Evolutionary conservation across 2,797 vertebrate species (phyloP).

Genomic region (Pelobates cultripes): DNA sequence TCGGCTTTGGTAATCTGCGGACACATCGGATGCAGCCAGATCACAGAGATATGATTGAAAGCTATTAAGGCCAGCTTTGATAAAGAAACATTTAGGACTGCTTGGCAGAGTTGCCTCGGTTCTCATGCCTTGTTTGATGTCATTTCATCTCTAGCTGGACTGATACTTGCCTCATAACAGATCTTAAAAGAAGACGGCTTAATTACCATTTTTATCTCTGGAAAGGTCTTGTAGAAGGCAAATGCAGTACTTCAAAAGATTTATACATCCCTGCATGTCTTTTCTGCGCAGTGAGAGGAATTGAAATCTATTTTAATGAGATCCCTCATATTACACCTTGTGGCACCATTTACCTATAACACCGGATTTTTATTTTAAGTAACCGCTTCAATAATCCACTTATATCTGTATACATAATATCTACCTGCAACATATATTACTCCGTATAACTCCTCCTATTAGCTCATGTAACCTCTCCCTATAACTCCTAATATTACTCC

Average conservation of each 20-base stretch:
- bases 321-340: too few species aligned
- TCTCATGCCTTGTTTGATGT: conserved; percentile 24
- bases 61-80: conserved; percentile 16
- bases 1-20: too few species aligned
- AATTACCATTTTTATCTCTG: not conserved
- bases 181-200: too few species aligned
- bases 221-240: conserved; percentile 18
- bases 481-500: not conserved
- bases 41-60: conserved; percentile 13
- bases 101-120: not conserved
- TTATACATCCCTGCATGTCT: too few species aligned
- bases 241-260: conserved; percentile 9
- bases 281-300: too few species aligned
- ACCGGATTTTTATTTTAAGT: not conserved
- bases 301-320: too few species aligned
- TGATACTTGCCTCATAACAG: conserved; percentile 2
- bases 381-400: too few species aligned
- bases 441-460: too few species aligned
- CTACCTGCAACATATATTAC: too few species aligned
- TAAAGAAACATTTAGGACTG: not conserved
- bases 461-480: too few species aligned
- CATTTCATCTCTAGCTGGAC: conserved; percentile 1
- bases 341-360: not conserved
- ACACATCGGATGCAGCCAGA: not conserved
- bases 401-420: too few species aligned